A percentile compares a stretch with the other conserved stretches of the same genome.
These are phyloP conservation scores for Coecobrya sp. DNA, from an alignment of 2,888 invertebrate genomes.

Conservation along the genomic window DNA sequence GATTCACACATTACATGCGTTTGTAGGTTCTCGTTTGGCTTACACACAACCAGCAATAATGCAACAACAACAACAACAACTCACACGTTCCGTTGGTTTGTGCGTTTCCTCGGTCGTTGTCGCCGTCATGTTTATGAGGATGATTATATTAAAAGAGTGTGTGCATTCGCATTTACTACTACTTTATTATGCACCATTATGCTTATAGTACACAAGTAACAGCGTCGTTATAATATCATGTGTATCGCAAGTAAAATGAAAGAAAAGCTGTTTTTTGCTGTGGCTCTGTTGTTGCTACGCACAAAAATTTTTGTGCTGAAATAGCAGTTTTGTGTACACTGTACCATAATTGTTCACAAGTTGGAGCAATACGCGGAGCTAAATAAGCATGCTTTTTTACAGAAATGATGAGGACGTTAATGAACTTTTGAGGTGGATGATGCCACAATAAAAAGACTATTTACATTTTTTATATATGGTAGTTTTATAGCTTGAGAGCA, in stretches of 20 bases:
- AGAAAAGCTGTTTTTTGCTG: not conserved
- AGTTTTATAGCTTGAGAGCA: not conserved
- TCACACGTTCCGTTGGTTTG: conserved; percentile 49
- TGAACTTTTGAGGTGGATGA: conserved; percentile 17
- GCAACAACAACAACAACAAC: conserved; percentile 28
- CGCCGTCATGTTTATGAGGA: conserved; percentile 28
- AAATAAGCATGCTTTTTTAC: not conserved
- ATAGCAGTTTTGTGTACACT: not conserved
- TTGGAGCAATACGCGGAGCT: not conserved
- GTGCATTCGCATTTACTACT: not conserved
- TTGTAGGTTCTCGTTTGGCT: conserved; percentile 9
- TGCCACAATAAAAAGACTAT: not conserved
- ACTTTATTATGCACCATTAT: not conserved
- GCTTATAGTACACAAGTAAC: not conserved
- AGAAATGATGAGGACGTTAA: conserved; percentile 5
- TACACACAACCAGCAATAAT: not conserved
- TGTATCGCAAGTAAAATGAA: not conserved
- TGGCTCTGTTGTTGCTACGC: not conserved
- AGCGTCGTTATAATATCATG: not conserved
- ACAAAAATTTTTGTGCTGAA: not conserved
- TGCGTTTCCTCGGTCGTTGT: conserved; percentile 58
- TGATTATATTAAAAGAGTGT: conserved; percentile 13
- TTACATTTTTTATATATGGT: conserved; percentile 6
- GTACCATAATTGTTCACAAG: not conserved
- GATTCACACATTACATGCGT: conserved; percentile 47